A percentile compares a stretch with the other conserved stretches of the same genome.
Evolutionary conservation across 2,888 invertebrate genomes (phyloP).

Genomic region (Cheilosia pagana): DNA sequence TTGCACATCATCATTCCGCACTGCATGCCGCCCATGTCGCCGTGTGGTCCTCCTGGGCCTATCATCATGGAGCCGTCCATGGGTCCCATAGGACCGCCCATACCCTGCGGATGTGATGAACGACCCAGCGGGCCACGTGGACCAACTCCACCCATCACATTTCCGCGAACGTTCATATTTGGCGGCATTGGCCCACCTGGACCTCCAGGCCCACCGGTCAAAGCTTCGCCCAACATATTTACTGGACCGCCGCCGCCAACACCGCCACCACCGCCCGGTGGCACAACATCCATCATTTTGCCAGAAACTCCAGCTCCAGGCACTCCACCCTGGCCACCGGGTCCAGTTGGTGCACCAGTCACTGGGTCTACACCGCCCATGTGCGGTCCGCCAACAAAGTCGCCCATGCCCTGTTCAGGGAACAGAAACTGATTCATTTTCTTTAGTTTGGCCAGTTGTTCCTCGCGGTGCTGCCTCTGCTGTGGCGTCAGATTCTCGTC

Average conservation of each 20-base stretch:
- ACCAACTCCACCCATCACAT: constrained; percentile 52
- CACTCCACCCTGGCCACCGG: constrained; percentile 50
- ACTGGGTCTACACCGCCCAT: constrained; percentile 59
- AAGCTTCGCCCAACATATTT: constrained; percentile 54
- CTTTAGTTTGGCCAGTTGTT: constrained; percentile 93
- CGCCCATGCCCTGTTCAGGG: constrained; percentile 87
- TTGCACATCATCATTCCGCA: constrained; percentile 75
- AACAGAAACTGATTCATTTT: constrained; percentile 97
- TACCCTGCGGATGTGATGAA: constrained; percentile 50
- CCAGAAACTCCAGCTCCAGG: constrained; percentile 51
- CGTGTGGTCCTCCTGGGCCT: constrained; percentile 69
- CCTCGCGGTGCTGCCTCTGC: constrained; percentile 96
- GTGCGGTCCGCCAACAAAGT: constrained; percentile 67
- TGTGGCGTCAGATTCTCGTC: constrained; percentile 98
- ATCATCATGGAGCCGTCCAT: constrained; percentile 69
- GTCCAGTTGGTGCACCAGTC: constrained; percentile 35
- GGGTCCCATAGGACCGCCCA: constrained; percentile 67
- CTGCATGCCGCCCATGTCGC: constrained; percentile 71
- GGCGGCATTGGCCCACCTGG: constrained; percentile 55
- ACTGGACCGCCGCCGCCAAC: constrained; percentile 52
- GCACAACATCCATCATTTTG: constrained; percentile 73
- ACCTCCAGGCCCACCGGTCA: constrained; percentile 44
- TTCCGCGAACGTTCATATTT: constrained; percentile 66
- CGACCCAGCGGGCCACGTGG: constrained; percentile 55
- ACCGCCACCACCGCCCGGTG: constrained; percentile 52